Base-by-base conservation (phyloP, 2,113 vertebrate genomes). In the Aspiorhynchus laticeps region DNA sequence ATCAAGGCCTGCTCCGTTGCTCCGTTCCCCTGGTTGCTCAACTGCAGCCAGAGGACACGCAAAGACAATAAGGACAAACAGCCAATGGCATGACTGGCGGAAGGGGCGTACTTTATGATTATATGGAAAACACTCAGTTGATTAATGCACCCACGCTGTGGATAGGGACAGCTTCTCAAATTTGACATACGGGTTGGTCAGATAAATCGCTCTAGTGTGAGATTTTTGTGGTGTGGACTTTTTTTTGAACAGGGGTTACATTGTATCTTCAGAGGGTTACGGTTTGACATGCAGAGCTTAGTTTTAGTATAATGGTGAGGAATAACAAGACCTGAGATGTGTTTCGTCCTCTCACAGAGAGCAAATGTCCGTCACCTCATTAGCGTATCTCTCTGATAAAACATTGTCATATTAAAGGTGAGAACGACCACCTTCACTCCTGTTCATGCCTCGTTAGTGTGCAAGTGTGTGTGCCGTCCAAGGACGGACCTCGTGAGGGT, bases 51-150 rank as follows among this genome's bases (percentile, higher is more conserved):
- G 74, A 85, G 73, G 85, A 88, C 83, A 84, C 38, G 38, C 82
- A 89, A 84, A 86, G 88, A 85, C 88, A 87, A 86, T 87, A 86
- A 89, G 88, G 88, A 89, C 88, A 79, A 89, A 82, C 86, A 86
- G 86, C 80, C 75, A 59, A 65, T 74, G 86, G 69, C 74, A 38
- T 88, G 89, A 90, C 74, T 88, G 89, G 85, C 89, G 76, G 86
- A 88, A 73, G 76, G 80, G 84, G 74, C 75, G 59, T 78, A 80
- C 89, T 90, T 90, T 86, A 88, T 90, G 89, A 90, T 90, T 86
- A 86, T 84, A 88, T 86, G 87, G 89, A 90, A 88, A 90, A 90
- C 89, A 90, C 89, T 90, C 89, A 86, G 84, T 90, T 88, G 89
- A 90, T 90, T 90, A 90, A 90, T 88, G 89, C 81, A 33, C 80